Evolutionary conservation across 2,888 invertebrate species (phyloP), one percentile per base, ranked within the genome.

Genomic region (Ashinkailepas kermadecensis): DNA sequence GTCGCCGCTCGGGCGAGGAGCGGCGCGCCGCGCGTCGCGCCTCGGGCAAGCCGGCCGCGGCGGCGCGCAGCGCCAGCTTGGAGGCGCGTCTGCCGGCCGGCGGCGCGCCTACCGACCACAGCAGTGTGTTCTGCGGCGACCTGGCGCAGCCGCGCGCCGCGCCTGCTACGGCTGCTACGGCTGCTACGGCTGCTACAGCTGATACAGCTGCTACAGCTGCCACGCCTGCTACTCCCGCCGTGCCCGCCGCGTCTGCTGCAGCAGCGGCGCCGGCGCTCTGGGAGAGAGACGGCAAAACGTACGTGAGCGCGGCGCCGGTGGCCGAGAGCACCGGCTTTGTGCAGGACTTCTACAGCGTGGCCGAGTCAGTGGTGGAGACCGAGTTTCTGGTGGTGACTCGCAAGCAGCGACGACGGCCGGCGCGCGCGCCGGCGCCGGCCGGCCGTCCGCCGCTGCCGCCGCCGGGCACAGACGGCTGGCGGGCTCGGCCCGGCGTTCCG

Each of bases 361-460:
- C 74, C 74, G 74, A 74, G 15, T 21, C 54, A 9, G 21, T 82
- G 70, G 86, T 86, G 84, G 86, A 86, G 81, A 83, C 85, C 11
- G 95, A 94, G 86, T 95, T 94, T 88, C 92, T 93, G 87, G 93
- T 94, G 81, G 95, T 95, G 81, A 93, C 92, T 82, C 95, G 94
- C 87, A 93, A 93, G 87, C 93, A 93, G 87, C 92, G 92, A 86
- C 54, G 56, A 18, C 74, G 74, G 21, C 18, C 21, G 74, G 18
- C 21, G 39, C 18, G 10, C 18, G 54, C 15, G 18, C 18, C 21
- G 21, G 74, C 74, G 15, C 8, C 54, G 54, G 54, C 54, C 59
- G 59, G 59, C 59, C 59, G 59, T 15, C 9, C 6, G 56, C 54
- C 74, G 74, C 9, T 21, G 74, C 21, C 54, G 56, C 4, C 21